Percentiles rank a stretch among this genome's conserved stretches.
phyloP scores from a whole-genome alignment of 1,140 invertebrate genomes.

The Bradysia coprophila region DNA sequence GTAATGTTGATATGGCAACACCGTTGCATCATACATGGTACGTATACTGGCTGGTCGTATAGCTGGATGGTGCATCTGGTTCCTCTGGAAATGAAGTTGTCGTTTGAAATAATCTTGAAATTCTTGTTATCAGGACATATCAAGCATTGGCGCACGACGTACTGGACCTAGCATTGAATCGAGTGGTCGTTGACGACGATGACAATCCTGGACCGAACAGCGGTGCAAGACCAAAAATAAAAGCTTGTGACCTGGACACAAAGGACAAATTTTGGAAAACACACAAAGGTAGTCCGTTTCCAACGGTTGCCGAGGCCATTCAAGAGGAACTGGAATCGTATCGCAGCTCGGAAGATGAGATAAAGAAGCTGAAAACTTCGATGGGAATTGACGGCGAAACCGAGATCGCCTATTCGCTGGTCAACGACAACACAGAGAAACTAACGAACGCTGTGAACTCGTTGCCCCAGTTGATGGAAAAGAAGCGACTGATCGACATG shows the following conservation, averaged over 20 bases:
- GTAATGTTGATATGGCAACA: constrained; percentile 93
- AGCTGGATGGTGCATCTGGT: no score
- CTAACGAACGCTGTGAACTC: constrained; percentile 90
- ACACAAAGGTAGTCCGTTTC: constrained; percentile 94
- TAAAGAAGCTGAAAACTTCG: constrained; percentile 80
- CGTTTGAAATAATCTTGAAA: no score
- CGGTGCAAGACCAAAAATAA: constrained; percentile 51
- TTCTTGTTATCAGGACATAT: no score
- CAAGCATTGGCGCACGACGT: constrained; percentile 94
- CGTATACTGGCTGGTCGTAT: no score
- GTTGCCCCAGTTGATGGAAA: constrained; percentile 89
- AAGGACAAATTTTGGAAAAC: constrained; percentile 82
- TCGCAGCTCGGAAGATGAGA: constrained; percentile 83
- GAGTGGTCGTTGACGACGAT: constrained; percentile 62
- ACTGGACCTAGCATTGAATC: constrained; percentile 75
- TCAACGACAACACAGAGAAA: constrained; percentile 86
- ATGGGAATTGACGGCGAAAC: constrained; percentile 75
- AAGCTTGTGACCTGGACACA: constrained; percentile 79
- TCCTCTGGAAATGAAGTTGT: no score
- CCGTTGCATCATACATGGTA: constrained; percentile 98
- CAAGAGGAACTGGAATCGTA: constrained; percentile 95
- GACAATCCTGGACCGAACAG: constrained; percentile 18
- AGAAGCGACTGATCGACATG: constrained; percentile 94
- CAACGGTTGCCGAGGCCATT: constrained; percentile 92
- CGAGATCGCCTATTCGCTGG: constrained; percentile 56